Evolutionary conservation across 2,888 invertebrate genomes (phyloP), one percentile per base, ranked within the genome.

Genomic region (Oligia fasciuncula): DNA sequence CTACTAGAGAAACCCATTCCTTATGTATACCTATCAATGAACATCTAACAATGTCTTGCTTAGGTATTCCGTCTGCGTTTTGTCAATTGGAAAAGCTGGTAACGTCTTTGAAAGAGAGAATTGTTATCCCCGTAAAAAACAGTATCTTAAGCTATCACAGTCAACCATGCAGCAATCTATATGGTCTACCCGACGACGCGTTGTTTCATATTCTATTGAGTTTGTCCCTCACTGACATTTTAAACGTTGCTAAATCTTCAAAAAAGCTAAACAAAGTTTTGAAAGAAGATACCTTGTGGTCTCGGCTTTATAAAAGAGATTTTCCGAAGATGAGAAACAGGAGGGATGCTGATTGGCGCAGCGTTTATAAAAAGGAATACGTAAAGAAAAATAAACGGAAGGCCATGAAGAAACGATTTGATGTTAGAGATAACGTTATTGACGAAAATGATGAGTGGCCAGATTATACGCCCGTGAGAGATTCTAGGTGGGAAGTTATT

Each of bases 201-300:
- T 76, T 93, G 43, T 85, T 87, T 71, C 83, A 90, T 62, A 91
- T 94, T 85, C 73, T 93, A n/a, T 43, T 92, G 49, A 78, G 77
- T 35, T 84, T 94, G 23, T 77, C 91, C 40, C 63, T 92, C 13
- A 86, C 51, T 77, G 93, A 92, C 69, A 82, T 92, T 73, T 85
- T 94, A 67, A 92, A 84, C 77, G 70, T 92, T 13, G 87, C 91
- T 1, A 85, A 91, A 85, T 89, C 89, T 66, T 93, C 92, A 85
- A 91, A 89, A 81, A 91, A 90, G 78, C 77, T 93, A 66, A 83
- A 90, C 78, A 84, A 85, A 76, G 83, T 91, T 77, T 84, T 91
- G 65, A 89, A 90, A 73, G 86, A 90, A 51, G 91, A 92, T 77
- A 80, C 84, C n/a, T 84, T 93, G 46, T 93, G 94, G 94, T 88